phyloP scores from a whole-genome alignment of 2,888 invertebrate genomes.

The Adelognathus sp. region DNA sequence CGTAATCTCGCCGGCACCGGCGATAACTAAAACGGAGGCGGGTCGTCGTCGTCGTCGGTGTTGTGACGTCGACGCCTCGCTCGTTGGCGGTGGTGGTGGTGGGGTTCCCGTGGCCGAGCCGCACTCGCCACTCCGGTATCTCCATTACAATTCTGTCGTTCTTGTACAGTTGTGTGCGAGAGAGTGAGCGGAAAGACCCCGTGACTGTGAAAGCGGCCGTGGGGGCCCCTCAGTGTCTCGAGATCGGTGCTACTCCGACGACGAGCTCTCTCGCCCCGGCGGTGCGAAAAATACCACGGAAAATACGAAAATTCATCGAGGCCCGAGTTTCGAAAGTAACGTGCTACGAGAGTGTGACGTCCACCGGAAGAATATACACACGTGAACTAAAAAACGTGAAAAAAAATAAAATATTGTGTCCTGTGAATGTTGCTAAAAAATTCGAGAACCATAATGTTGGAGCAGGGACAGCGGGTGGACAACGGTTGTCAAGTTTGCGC shows the following conservation, averaged over 20 bases:
- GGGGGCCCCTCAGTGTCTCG: slow-evolving; percentile 51
- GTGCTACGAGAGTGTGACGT: neutral
- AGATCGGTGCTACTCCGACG: slow-evolving; percentile 30
- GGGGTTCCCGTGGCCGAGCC: slow-evolving; percentile 42
- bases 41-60: neutral
- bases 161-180: slow-evolving; percentile 4
- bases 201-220: slow-evolving; percentile 29
- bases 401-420: neutral
- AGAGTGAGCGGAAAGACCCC: too few species aligned
- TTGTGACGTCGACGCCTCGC: slow-evolving; percentile 45
- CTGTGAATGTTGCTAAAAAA: slow-evolving; percentile 50
- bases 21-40: slow-evolving; percentile 17
- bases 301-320: neutral
- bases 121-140: neutral
- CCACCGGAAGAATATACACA: neutral
- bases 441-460: slow-evolving; percentile 82
- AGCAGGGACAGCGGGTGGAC: slow-evolving; percentile 85
- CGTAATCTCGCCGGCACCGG: slow-evolving; percentile 23
- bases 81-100: slow-evolving; percentile 18
- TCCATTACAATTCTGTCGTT: neutral
- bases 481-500: slow-evolving; percentile 88
- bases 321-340: neutral
- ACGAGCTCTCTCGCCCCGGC: slow-evolving; percentile 36
- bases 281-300: slow-evolving; percentile 5
- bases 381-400: neutral